Conservation (phyloP, 2,888 invertebrate species). For the Euplexia lucipara region DNA sequence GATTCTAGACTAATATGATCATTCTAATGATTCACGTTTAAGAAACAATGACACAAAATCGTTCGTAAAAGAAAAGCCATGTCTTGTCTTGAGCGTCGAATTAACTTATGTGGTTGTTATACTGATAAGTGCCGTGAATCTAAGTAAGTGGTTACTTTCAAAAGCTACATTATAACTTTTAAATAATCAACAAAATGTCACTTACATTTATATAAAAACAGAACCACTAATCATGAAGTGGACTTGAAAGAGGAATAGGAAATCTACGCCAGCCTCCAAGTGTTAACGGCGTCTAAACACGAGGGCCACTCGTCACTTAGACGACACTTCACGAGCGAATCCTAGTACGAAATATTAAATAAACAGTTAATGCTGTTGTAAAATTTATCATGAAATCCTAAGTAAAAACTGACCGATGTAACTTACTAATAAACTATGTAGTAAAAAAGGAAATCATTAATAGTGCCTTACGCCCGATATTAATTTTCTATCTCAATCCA, state of each 20-base stretch:
- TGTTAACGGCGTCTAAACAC: slow-evolving; percentile 78
- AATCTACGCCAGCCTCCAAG: slow-evolving; percentile 72
- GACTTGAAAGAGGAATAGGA: slow-evolving; percentile 57
- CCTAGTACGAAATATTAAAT: slow-evolving; percentile 47
- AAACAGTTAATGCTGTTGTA: slow-evolving; percentile 17
- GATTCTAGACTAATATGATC: background rate
- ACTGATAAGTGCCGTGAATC: background rate
- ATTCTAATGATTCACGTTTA: background rate
- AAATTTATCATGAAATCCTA: background rate
- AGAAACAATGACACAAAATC: too few relatives aligned
- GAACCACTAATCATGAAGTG: slow-evolving; percentile 59
- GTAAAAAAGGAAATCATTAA: background rate
- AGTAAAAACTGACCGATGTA: slow-evolving; percentile 8
- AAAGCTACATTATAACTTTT: background rate
- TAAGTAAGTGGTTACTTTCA: background rate
- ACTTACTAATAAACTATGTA: background rate
- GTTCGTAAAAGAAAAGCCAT: background rate
- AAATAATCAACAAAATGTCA: slow-evolving; percentile 29
- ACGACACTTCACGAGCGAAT: slow-evolving; percentile 52
- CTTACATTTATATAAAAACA: slow-evolving; percentile 44
- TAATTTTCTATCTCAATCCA: too few relatives aligned
- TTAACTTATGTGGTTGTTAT: background rate
- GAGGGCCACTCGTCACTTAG: slow-evolving; percentile 60
- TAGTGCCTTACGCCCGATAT: too few relatives aligned
- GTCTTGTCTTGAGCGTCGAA: too few relatives aligned